Evolutionary conservation across 2,888 invertebrate genomes (phyloP), one percentile per base, ranked within the genome.

Genomic region (Drosophila vallismaia): DNA sequence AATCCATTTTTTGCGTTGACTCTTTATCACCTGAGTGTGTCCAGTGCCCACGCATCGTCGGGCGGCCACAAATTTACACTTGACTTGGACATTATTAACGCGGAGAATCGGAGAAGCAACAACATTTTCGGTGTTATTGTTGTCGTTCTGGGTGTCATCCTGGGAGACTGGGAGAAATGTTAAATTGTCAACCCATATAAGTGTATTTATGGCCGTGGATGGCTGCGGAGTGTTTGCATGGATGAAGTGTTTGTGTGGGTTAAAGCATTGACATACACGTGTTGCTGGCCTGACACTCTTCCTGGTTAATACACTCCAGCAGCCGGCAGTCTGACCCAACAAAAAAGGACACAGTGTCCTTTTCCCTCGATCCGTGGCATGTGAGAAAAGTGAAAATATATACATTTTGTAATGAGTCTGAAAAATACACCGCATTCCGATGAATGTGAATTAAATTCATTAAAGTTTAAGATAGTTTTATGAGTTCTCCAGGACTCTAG

Each of bases 61-160:
- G 58, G 59, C 66, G 70, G 56, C 79, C 83, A 70, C 83, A 88
- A 73, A 49, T 88, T 78, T 78, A 87, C 89, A 88, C 83, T 83
- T 88, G 88, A 87, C 79, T 88, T 87, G 67, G 73, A 76, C 86
- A 73, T 85, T 87, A 88, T 83, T 83, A 82, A 80, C 77, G 70
- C 80, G 62, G 50, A 63, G 12, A 5, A 46, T 26, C 12, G 29
- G 4, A 9, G 12, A 14, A 31, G 9, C 28, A 9, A 14, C 12
- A 29, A 28, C 28, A 28, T 28, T 28, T 26, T 26, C 26, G 26
- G 26, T 26, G 26, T 14, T 14, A 40, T 14, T 40, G 14, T 40
- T 14, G 36, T 36, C n/a, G 19, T 40, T 14, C 44, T n/a, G n/a
- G n/a, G n/a, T n/a, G n/a, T n/a, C 19, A 19, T 19, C 19, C 19